Percentiles rank a stretch among this genome's conserved stretches.
Evolutionary conservation across 1,140 invertebrate species (phyloP).

Genomic region (Drosophila bocki): DNA sequence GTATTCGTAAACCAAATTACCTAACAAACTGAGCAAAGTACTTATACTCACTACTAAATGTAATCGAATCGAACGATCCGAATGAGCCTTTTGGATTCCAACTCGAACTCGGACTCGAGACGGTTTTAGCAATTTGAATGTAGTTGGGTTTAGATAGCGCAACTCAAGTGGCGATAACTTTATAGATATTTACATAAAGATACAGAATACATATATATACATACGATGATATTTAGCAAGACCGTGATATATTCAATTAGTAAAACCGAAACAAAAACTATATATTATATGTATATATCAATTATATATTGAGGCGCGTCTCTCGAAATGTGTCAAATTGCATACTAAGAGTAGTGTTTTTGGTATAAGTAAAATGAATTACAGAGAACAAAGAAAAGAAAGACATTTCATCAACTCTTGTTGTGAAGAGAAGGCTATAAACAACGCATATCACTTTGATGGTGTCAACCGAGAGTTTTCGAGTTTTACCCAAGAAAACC

Average conservation of each 20-base stretch:
- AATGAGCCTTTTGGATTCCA: constrained; percentile 46
- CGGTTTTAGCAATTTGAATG: constrained; percentile 68
- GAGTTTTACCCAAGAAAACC: constrained; percentile 38
- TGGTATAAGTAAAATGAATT: constrained; percentile 16
- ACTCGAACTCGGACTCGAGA: constrained; percentile 19
- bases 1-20: constrained; percentile 83
- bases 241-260: constrained; percentile 83
- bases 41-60: constrained; percentile 45
- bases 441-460: constrained; percentile 80
- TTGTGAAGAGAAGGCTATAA: constrained; percentile 65
- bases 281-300: constrained; percentile 78
- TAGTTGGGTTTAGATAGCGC: constrained; percentile 64
- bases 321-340: constrained; percentile 76
- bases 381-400: constrained; percentile 21
- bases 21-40: constrained; percentile 59
- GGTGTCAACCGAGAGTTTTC: constrained; percentile 51
- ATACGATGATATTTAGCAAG: constrained; percentile 81
- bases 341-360: constrained; percentile 60
- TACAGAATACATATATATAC: constrained; percentile 60
- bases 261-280: constrained; percentile 61
- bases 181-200: constrained; percentile 79
- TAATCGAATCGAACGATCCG: constrained; percentile 17
- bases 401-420: constrained; percentile 76
- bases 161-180: constrained; percentile 67
- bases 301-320: constrained; percentile 60